Evolutionary conservation across 2,888 invertebrate genomes (phyloP).

Genomic region (Anticlea derivata): DNA sequence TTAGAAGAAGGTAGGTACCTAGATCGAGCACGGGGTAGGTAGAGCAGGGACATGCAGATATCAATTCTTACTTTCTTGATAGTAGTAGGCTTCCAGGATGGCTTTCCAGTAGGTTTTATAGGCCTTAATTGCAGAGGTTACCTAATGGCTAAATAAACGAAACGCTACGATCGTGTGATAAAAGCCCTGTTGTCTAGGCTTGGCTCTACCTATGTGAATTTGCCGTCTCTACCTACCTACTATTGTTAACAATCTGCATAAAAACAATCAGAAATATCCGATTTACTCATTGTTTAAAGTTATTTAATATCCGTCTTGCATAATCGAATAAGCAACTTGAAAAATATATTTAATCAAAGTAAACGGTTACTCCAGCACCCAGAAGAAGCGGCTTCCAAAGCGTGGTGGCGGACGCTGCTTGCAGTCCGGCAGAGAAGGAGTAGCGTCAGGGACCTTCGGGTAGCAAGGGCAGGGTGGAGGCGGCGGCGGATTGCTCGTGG

Average conservation of each 20-base stretch:
- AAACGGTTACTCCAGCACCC: constrained; percentile 62
- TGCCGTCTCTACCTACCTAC: background rate
- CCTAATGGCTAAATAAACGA: no score
- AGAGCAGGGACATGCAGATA: no score
- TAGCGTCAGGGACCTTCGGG: constrained; percentile 85
- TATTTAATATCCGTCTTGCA: background rate
- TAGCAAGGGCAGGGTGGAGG: constrained; percentile 77
- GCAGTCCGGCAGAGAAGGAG: constrained; percentile 86
- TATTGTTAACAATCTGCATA: constrained; percentile 14
- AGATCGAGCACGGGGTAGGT: no score
- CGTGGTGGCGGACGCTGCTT: constrained; percentile 84
- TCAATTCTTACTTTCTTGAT: no score
- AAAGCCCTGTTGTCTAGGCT: no score
- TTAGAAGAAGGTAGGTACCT: no score
- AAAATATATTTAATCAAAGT: background rate
- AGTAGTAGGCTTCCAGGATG: no score
- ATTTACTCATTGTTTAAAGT: constrained; percentile 13
- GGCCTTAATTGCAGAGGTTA: no score
- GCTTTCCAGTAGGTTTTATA: no score
- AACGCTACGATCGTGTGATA: no score
- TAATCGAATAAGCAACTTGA: constrained; percentile 1
- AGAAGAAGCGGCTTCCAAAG: constrained; percentile 85
- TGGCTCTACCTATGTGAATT: no score
- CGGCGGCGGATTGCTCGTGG: constrained; percentile 82
- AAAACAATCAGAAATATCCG: constrained; percentile 1